Percentiles rank a stretch among this genome's conserved stretches.
These are phyloP conservation scores for Punctoribates punctum DNA, from an alignment of 2,888 invertebrate species.

Conservation along the genomic window DNA sequence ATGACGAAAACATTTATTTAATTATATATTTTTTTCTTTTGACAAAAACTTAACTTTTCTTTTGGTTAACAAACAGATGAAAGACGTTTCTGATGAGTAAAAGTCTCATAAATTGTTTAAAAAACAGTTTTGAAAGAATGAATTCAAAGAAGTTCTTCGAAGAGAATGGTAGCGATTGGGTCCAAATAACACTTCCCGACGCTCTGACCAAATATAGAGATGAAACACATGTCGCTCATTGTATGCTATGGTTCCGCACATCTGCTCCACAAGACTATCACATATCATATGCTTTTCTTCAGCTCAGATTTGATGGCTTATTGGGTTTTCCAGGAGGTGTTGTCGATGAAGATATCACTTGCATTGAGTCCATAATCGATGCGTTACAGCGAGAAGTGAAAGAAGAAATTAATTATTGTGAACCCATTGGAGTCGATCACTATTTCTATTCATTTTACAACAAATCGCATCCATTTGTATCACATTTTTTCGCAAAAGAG, in stretches of 20 bases:
- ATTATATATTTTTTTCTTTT: too few species aligned
- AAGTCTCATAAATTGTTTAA: too few species aligned
- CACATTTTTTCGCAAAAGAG: constrained; percentile 32
- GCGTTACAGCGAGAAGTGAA: constrained; percentile 1
- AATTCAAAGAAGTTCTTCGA: too few species aligned
- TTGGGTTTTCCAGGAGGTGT: constrained; percentile 16
- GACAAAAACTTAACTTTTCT: too few species aligned
- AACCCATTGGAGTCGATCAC: constrained; percentile 16
- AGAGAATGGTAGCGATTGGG: neutral
- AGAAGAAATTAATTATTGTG: constrained; percentile 26
- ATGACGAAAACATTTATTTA: too few species aligned
- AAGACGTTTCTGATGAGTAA: too few species aligned
- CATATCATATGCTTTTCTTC: neutral
- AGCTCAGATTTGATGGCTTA: constrained; percentile 23
- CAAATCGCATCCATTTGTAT: neutral
- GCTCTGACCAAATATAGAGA: constrained; percentile 1
- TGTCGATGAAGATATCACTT: constrained; percentile 11
- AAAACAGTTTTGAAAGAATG: too few species aligned
- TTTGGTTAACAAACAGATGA: too few species aligned
- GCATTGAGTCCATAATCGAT: constrained; percentile 16
- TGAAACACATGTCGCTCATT: constrained; percentile 28
- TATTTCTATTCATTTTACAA: constrained; percentile 29
- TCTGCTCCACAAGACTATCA: neutral
- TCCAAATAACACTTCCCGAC: neutral
- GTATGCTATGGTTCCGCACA: constrained; percentile 21